Evolutionary conservation across 2,888 invertebrate species (phyloP).

Genomic region (Odontothrips loti): DNA sequence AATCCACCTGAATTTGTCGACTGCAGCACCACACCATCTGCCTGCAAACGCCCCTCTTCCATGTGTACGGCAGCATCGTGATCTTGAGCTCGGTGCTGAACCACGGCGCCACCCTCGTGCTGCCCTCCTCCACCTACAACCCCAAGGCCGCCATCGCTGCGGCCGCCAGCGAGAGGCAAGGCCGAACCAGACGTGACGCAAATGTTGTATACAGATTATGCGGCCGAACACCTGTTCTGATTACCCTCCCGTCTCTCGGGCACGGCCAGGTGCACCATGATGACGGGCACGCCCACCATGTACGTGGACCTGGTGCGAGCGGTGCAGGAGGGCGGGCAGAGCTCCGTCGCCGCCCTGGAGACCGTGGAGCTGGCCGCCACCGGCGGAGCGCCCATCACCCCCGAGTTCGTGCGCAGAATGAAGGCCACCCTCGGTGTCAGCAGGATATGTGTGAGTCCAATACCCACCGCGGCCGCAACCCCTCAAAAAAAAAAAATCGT

Average conservation of each 20-base stretch:
- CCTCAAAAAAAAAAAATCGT: neutral
- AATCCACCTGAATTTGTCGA: no score
- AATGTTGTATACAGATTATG: no score
- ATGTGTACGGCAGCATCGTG: conserved; percentile 70
- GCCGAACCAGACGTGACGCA: no score
- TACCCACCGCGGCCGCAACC: neutral
- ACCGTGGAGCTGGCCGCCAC: conserved; percentile 55
- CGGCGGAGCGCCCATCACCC: conserved; percentile 70
- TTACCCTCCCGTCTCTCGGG: no score
- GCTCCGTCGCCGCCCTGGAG: conserved; percentile 42
- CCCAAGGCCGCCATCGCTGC: conserved; percentile 59
- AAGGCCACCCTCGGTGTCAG: conserved; percentile 45
- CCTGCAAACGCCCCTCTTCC: conserved; percentile 71
- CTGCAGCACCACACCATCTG: conserved; percentile 44
- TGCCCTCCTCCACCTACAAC: conserved; percentile 59
- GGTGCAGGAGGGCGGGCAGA: neutral
- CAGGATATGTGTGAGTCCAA: conserved; percentile 49
- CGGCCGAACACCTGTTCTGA: no score
- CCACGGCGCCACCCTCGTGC: conserved; percentile 58
- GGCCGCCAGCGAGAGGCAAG: conserved; percentile 60
- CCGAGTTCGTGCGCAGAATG: conserved; percentile 55
- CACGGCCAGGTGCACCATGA: conserved; percentile 58
- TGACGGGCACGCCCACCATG: conserved; percentile 84
- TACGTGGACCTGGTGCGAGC: conserved; percentile 66
- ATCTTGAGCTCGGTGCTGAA: conserved; percentile 57